phyloP scores from a whole-genome alignment of 1,140 invertebrate species.

The Brachionus paranguensis region DNA sequence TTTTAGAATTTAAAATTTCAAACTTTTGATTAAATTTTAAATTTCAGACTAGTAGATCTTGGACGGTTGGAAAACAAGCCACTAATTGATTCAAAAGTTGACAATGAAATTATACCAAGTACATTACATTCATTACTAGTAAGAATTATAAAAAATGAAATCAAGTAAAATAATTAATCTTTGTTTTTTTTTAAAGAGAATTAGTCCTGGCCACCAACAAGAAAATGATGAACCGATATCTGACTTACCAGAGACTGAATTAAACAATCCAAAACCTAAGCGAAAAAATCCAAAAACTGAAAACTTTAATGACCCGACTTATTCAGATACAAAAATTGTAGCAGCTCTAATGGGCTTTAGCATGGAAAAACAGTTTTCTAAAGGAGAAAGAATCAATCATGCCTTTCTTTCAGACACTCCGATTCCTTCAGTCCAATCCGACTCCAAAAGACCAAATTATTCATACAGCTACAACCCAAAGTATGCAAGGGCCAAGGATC shows the following conservation, averaged over 20 bases:
- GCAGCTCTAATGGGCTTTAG: neutral
- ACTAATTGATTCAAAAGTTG: neutral
- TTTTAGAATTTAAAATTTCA: too few species aligned
- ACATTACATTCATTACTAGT: neutral
- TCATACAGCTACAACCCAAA: neutral
- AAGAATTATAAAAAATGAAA: neutral
- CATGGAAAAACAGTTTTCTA: neutral
- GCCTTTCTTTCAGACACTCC: neutral
- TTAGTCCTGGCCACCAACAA: neutral
- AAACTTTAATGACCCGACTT: neutral
- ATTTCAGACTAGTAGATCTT: neutral
- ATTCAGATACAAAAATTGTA: neutral
- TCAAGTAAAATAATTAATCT: neutral
- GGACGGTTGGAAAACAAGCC: neutral
- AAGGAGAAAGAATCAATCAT: neutral
- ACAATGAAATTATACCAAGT: neutral
- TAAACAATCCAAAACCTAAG: neutral
- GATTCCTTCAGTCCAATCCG: neutral
- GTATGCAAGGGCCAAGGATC: neutral
- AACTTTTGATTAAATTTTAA: neutral
- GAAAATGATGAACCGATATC: too few species aligned
- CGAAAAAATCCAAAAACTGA: neutral
- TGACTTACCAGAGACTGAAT: neutral
- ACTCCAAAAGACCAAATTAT: neutral
- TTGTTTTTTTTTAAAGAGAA: neutral